Base-by-base conservation (phyloP, 2,113 vertebrate species). In the Talpa occidentalis region DNA sequence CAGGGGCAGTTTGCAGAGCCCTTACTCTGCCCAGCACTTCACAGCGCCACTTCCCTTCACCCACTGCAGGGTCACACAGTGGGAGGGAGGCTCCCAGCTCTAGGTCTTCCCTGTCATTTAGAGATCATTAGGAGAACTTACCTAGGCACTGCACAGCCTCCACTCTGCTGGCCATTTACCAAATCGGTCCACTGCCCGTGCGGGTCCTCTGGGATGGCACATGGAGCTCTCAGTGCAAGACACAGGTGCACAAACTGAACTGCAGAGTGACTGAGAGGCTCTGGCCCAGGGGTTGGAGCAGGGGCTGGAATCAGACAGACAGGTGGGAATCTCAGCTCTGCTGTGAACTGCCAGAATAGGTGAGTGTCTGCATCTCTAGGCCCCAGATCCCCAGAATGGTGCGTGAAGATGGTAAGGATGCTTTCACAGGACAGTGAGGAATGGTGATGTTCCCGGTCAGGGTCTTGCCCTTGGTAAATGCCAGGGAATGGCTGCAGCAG, bases 361-460 rank as follows among this genome's bases (percentile, higher is more conserved):
- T 49, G 54, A 12, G 30, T n/a, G 17, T 72, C 42, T 59, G 62
- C 26, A 22, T 40, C 54, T 40, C 10, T 0, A 6, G 69, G 32
- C 49, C 24, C 64, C 49, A 62, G 56, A 56, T 26, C 1, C 37
- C 32, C 22, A 2, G 9, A 56, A 42, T 22, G 10, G 37, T 19
- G 19, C 0, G 0, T 73, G 67, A 35, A 62, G 15, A 22, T 62
- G 24, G 7, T 4, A 1, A 64, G 80, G 56, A n/a, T 0, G 28
- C 62, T 91, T 17, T 26, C 15, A 7, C 10, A 44, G n/a, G 78
- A 42, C 4, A 5, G 16, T 6, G 30, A 84, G 73, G 72, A 32
- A 37, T 22, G 35, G 10, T 22, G 4, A 1, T 62, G 64, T 10
- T 11, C 11, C 11, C 14, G 28, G 72, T 3, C 49, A 47, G 37